Percentiles rank a stretch among this genome's conserved stretches.
These are phyloP conservation scores for Caenorhabditis remanei DNA, from an alignment of 1,140 invertebrate species.

Conservation along the genomic window DNA sequence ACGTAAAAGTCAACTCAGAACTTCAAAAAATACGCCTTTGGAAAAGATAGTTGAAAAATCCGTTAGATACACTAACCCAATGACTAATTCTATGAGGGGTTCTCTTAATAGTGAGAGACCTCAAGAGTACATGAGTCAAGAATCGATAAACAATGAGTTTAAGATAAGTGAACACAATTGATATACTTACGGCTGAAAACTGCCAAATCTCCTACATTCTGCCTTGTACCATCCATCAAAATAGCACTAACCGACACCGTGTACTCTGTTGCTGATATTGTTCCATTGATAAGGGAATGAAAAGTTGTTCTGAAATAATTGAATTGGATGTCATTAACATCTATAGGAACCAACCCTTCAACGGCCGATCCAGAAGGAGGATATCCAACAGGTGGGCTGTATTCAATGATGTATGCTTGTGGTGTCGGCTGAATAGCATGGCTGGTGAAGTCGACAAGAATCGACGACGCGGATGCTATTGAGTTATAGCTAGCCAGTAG, in stretches of 20 bases:
- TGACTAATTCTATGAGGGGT: too few species aligned
- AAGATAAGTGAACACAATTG: too few species aligned
- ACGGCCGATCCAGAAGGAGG: constrained; percentile 55
- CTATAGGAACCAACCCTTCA: constrained; percentile 19
- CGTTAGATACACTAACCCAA: too few species aligned
- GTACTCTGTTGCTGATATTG: constrained; percentile 61
- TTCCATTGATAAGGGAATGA: constrained; percentile 57
- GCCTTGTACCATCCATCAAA: constrained; percentile 55
- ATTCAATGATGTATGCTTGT: constrained; percentile 60
- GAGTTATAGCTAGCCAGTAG: constrained; percentile 52
- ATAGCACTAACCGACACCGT: constrained; percentile 58
- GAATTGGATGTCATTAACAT: neutral
- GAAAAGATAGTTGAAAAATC: too few species aligned
- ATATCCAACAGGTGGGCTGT: constrained; percentile 58
- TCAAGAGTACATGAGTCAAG: too few species aligned
- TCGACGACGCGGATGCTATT: constrained; percentile 57
- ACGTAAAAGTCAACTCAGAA: too few species aligned
- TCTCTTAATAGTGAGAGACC: too few species aligned
- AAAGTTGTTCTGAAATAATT: constrained; percentile 50
- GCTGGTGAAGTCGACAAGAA: constrained; percentile 58
- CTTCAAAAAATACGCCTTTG: too few species aligned
- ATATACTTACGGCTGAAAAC: constrained; percentile 54
- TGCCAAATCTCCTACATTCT: constrained; percentile 50
- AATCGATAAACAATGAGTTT: too few species aligned
- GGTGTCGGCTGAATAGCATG: constrained; percentile 53